These are phyloP conservation scores for Grapholita molesta DNA, from an alignment of 1,140 invertebrate genomes.

Conservation along the genomic window DNA sequence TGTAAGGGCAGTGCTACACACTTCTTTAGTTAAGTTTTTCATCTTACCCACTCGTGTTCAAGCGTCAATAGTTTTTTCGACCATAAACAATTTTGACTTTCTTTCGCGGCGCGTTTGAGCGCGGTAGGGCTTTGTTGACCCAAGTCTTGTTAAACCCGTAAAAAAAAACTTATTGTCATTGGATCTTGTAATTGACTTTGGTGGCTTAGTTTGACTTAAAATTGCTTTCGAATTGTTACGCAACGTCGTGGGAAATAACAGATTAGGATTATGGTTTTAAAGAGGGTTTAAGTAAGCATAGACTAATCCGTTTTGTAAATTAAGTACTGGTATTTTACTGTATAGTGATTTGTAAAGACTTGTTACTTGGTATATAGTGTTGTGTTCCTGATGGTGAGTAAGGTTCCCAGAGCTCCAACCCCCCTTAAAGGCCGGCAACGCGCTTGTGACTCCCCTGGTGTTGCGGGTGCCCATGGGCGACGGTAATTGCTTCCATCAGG, in stretches of 20 bases:
- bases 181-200: constrained; percentile 1
- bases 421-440: too few relatives aligned
- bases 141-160: neutral
- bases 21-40: too few relatives aligned
- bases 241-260: neutral
- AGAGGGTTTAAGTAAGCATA: neutral
- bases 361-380: too few relatives aligned
- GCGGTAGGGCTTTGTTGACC: neutral
- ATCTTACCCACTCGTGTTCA: too few relatives aligned
- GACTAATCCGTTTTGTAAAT: neutral
- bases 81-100: neutral
- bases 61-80: neutral
- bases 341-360: too few relatives aligned
- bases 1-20: too few relatives aligned
- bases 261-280: neutral
- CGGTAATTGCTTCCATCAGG: too few relatives aligned
- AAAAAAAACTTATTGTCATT: neutral
- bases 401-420: too few relatives aligned
- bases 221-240: neutral
- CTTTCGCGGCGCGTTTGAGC: neutral
- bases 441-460: too few relatives aligned
- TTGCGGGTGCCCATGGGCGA: too few relatives aligned
- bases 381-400: too few relatives aligned
- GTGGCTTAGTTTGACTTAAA: neutral
- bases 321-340: neutral